Evolutionary conservation across 2,797 vertebrate genomes (phyloP).

Genomic region (Aeoliscus strigatus): DNA sequence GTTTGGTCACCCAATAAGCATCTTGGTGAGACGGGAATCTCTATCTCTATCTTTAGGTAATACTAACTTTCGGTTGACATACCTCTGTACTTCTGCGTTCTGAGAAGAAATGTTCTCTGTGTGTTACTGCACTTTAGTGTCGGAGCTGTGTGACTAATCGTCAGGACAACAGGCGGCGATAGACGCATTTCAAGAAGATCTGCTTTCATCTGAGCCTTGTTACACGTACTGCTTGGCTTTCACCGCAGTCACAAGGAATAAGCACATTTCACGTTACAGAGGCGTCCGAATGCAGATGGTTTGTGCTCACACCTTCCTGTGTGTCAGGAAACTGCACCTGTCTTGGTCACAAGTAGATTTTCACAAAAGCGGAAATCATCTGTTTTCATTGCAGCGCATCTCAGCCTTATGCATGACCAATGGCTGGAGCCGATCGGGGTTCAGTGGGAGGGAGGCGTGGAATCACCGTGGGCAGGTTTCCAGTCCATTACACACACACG

Average conservation of each 20-base stretch:
- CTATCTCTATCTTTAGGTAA: too few relatives aligned
- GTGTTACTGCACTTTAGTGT: constrained; percentile 26
- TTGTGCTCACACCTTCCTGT: neutral
- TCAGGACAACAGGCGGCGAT: constrained; percentile 30
- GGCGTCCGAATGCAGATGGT: too few relatives aligned
- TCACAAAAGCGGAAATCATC: constrained; percentile 42
- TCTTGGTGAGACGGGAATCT: too few relatives aligned
- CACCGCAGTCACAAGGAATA: neutral
- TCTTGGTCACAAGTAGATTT: constrained; percentile 6
- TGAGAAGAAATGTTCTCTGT: too few relatives aligned
- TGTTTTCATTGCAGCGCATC: constrained; percentile 43
- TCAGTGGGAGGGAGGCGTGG: constrained; percentile 24
- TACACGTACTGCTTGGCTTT: neutral
- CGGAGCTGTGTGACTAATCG: constrained; percentile 17
- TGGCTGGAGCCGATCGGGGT: constrained; percentile 44
- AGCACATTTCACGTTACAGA: neutral
- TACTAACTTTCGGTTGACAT: too few relatives aligned
- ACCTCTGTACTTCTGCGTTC: too few relatives aligned
- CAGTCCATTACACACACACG: constrained; percentile 8
- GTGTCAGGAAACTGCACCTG: constrained; percentile 14
- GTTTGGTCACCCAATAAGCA: too few relatives aligned
- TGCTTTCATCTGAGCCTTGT: constrained; percentile 29
- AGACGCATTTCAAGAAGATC: constrained; percentile 16
- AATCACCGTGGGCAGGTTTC: constrained; percentile 19
- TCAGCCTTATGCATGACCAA: constrained; percentile 45